Base-by-base conservation (phyloP, 2,113 vertebrate species). In the Petroica traversi region DNA sequence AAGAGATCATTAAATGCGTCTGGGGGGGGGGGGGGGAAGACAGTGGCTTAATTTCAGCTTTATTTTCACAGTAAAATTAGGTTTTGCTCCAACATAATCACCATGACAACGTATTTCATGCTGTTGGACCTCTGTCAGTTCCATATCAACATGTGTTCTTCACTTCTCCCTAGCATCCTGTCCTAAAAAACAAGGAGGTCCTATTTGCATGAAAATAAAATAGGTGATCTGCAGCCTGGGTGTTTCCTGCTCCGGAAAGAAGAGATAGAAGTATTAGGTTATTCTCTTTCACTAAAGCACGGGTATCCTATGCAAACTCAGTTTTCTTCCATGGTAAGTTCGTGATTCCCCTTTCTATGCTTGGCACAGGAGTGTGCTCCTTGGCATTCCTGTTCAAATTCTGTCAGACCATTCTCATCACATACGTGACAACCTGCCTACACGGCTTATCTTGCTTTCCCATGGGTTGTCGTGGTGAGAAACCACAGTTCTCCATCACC, bases 1-100 rank as follows among this genome's bases (percentile, higher is more conserved):
- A 82, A 87, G 72, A 88, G 43, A 88, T 71, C 54, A 74, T 71
- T 93, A 92, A 88, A 80, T 83, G 78, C 66, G 74, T 92, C 62
- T 49, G 41, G 36, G 57, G 43, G 28, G 2, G 2, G 24, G 23
- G 31, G 2, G 1, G 6, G 13, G 13, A 54, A 1, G 0, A 59
- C 20, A 66, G 36, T 34, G 49, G 41, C 69, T 89, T 71, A 59
- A 95, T 75, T 91, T 46, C 43, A 49, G 58, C 57, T 89, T 93
- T 64, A 64, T 82, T 96, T 85, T 91, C 49, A 79, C 59, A 78
- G n/a, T 59, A 68, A 74, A 89, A 71, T 40, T 51, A 9, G 24
- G 58, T 23, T 91, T 92, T 91, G 36, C 57, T 93, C 67, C 63
- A 49, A 26, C 4, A 3, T 45, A 91, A 92, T 85, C 72, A 54